Conservation (phyloP, 2,888 invertebrate genomes). For the Andrena fulva region DNA sequence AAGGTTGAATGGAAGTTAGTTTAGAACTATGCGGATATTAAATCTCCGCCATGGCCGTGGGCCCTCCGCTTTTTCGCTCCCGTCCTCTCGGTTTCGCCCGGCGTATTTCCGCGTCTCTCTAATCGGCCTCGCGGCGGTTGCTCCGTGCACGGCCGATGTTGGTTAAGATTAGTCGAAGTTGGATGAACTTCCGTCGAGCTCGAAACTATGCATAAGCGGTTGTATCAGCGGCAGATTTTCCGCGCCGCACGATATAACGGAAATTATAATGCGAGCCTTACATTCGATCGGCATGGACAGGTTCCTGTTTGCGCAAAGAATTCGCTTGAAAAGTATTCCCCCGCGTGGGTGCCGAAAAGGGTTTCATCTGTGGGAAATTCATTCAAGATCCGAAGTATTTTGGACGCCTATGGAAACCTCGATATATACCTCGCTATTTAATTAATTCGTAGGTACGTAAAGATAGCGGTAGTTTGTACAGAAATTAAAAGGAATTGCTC, state of each 20-base stretch:
- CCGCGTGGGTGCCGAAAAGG: not conserved
- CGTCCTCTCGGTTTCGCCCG: slow-evolving; percentile 44
- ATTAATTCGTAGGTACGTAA: no score
- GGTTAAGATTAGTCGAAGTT: slow-evolving; percentile 72
- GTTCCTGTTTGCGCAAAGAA: not conserved
- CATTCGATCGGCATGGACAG: not conserved
- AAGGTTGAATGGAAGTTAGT: slow-evolving; percentile 57
- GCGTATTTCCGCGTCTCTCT: slow-evolving; percentile 36
- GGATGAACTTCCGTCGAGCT: slow-evolving; percentile 59
- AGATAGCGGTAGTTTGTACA: no score
- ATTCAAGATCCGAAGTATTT: no score
- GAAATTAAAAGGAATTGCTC: no score
- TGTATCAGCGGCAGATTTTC: slow-evolving; percentile 63
- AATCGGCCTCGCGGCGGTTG: slow-evolving; percentile 53
- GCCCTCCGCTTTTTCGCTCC: slow-evolving; percentile 55
- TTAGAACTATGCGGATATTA: slow-evolving; percentile 70
- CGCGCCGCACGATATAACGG: slow-evolving; percentile 35
- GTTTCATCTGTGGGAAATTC: not conserved
- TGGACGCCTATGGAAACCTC: no score
- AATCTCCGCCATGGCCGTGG: slow-evolving; percentile 58
- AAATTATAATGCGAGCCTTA: slow-evolving; percentile 37
- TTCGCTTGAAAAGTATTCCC: not conserved
- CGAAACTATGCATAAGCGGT: slow-evolving; percentile 70
- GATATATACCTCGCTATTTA: no score
- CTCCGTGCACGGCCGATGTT: slow-evolving; percentile 51